These are phyloP conservation scores for Prunella himalayana DNA, from an alignment of 2,113 vertebrate species.

Conservation along the genomic window DNA sequence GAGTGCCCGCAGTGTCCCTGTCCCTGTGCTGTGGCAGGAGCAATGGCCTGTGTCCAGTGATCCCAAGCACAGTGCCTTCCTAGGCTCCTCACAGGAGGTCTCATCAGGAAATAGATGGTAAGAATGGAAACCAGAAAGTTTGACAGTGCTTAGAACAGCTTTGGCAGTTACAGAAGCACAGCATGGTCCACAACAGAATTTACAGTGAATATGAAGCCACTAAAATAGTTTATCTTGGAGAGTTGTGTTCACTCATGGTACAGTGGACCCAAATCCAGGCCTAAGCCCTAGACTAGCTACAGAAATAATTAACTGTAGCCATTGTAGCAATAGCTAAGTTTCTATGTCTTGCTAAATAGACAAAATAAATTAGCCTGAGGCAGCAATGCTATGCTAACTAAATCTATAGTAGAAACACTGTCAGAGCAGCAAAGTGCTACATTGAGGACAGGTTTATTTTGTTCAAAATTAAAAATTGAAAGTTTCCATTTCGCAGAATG, in stretches of 20 bases:
- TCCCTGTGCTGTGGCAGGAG: neutral
- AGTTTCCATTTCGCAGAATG: neutral
- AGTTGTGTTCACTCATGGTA: neutral
- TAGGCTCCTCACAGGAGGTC: neutral
- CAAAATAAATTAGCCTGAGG: neutral
- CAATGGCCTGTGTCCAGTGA: neutral
- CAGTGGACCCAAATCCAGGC: neutral
- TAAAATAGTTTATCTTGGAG: neutral
- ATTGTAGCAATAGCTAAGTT: neutral
- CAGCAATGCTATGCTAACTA: neutral
- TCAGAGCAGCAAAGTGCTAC: neutral
- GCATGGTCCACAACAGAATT: neutral
- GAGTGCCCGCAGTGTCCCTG: neutral
- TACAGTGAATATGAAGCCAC: neutral
- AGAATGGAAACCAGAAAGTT: neutral
- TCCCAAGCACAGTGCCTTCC: fast-evolving
- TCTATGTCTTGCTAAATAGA: neutral
- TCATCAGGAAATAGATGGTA: neutral
- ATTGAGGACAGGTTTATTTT: neutral
- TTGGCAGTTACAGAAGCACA: neutral
- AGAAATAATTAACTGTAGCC: neutral
- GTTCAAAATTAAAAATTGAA: neutral
- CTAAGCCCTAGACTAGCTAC: neutral
- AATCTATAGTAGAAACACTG: neutral
- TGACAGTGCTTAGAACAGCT: neutral